A percentile compares a stretch with the other conserved stretches of the same genome.
Conservation (phyloP, 1,140 invertebrate genomes). For the Eriosoma lanigerum region DNA sequence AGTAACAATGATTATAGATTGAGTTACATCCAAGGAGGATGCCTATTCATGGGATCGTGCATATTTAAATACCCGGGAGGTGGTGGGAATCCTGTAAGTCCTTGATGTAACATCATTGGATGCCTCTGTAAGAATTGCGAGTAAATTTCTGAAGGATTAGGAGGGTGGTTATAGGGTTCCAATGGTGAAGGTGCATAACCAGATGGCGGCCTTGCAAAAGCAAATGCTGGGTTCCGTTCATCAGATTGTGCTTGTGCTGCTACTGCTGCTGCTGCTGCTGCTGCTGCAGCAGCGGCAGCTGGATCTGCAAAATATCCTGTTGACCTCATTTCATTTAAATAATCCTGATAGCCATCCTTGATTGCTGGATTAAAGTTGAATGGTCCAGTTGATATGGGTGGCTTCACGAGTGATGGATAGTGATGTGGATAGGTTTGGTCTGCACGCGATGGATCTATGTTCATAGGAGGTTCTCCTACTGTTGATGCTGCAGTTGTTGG, state of each 20-base stretch:
- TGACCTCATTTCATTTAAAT: constrained; percentile 63
- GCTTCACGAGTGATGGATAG: constrained; percentile 61
- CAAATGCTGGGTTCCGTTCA: constrained; percentile 61
- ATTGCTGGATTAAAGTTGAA: constrained; percentile 64
- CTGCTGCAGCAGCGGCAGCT: constrained; percentile 16
- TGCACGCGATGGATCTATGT: constrained; percentile 60
- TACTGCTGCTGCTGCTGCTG: constrained; percentile 57
- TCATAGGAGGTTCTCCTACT: constrained; percentile 61
- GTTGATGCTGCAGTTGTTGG: neutral
- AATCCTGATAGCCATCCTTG: constrained; percentile 62
- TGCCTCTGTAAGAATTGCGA: constrained; percentile 69
- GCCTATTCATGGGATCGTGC: constrained; percentile 65
- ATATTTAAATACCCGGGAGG: constrained; percentile 64
- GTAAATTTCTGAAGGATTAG: constrained; percentile 64
- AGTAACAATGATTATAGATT: constrained; percentile 24
- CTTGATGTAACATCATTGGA: constrained; percentile 64
- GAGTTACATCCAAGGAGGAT: constrained; percentile 60
- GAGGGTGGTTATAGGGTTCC: constrained; percentile 58
- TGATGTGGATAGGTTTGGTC: constrained; percentile 63
- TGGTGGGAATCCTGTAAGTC: constrained; percentile 66
- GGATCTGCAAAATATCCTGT: constrained; percentile 55
- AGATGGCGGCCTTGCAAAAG: constrained; percentile 56
- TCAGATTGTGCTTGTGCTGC: constrained; percentile 60
- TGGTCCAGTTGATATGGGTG: constrained; percentile 70
- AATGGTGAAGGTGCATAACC: constrained; percentile 61